phyloP scores from a whole-genome alignment of 2,888 invertebrate genomes.

The Cephus rjabovi region DNA sequence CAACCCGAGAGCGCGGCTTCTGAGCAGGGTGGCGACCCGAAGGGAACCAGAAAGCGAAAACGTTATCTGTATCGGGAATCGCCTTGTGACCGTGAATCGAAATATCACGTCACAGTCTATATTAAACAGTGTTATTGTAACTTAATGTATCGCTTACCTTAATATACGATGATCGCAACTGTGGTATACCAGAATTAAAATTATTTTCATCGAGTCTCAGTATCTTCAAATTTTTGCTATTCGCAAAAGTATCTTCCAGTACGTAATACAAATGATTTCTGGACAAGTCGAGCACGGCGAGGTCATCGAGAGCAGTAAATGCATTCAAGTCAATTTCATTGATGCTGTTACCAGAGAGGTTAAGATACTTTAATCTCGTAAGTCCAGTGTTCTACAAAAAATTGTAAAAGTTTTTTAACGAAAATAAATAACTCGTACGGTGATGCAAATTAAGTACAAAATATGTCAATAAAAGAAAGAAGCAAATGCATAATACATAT shows the following conservation, averaged over 20 bases:
- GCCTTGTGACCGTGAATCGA: too few species aligned
- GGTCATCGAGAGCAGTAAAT: constrained; percentile 65
- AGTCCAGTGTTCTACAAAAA: constrained; percentile 52
- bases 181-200: constrained; percentile 53
- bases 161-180: constrained; percentile 45
- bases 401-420: not conserved
- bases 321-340: constrained; percentile 63
- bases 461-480: not conserved
- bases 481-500: not conserved
- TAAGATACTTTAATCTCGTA: constrained; percentile 59
- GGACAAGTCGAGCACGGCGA: constrained; percentile 67
- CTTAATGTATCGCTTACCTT: constrained; percentile 39
- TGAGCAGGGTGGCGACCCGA: too few species aligned
- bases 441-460: constrained; percentile 15
- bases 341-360: constrained; percentile 66
- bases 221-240: constrained; percentile 51
- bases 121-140: not conserved
- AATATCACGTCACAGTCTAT: not conserved
- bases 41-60: too few species aligned
- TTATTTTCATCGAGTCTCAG: constrained; percentile 58
- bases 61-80: too few species aligned
- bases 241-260: constrained; percentile 62
- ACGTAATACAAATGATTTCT: constrained; percentile 65
- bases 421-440: not conserved
- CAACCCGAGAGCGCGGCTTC: too few species aligned